Evolutionary conservation across 2,888 invertebrate species (phyloP), one percentile per base, ranked within the genome.

Genomic region (Aspidiotus destructor): DNA sequence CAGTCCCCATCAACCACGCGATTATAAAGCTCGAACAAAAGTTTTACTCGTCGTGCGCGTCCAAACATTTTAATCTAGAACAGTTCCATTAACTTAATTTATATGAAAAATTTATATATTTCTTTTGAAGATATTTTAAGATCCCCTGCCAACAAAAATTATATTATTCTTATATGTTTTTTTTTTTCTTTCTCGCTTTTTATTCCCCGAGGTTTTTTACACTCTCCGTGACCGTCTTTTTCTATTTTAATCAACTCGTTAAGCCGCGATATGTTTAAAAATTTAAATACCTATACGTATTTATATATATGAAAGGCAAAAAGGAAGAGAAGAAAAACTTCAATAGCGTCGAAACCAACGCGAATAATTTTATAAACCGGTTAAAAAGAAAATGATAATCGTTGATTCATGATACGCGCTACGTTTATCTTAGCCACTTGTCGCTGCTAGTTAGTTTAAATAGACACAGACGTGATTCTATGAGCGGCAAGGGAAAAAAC

Each of bases 361-460:
- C 61, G 40, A 61, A 61, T 61, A 61, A 61, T 61, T 61, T 61
- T 13, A 42, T 61, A 65, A 67, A 67, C 67, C 67, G 67, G 67
- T 67, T 67, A 58, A 28, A 54, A 17, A 58, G 44, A 58, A 58
- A 60, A 67, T 67, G 17, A 67, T 67, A 67, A 67, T 67, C 60
- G 58, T 44, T 67, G 67, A 67, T 67, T 67, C 60, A 67, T 67
- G 67, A 58, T 58, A 60, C 48, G 16, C 42, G 53, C 44, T 64
- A 13, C 41, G 57, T 57, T 57, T 55, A 44, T 57, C 48, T 44
- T 40, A 60, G 40, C 67, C 67, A 67, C 57, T 67, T 67, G 57
- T 55, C 40, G 44, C 16, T 44, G 48, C 41, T 57, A 44, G 48
- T 44, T 67, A 15, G 64, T 42, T 64, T 44, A 10, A 40, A 17